Evolutionary conservation across 2,888 invertebrate species (phyloP), one percentile per base, ranked within the genome.

Genomic region (Entomobrya proxima): DNA sequence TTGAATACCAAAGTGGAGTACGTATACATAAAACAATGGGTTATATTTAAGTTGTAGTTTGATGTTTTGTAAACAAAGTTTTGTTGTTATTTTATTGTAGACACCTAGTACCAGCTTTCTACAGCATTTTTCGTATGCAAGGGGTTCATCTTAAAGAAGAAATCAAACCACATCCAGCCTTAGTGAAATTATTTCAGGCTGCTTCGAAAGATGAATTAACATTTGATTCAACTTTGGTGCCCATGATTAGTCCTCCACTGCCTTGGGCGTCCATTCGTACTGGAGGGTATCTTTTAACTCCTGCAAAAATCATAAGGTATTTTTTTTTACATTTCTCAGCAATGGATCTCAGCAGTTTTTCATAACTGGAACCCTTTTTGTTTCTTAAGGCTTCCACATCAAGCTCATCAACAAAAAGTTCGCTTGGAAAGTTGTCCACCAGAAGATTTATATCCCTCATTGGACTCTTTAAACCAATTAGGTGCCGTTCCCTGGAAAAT

Each of bases 391-490:
- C 92, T 95, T 91, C 94, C 94, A 0, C 92, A 92, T 69, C 93
- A 94, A 90, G 95, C 95, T 77, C 92, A 93, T 74, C 94, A 93
- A 84, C 96, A 96, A 91, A 93, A 93, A 93, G 92, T 94, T 24
- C 93, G 94, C 3, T 92, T 97, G 77, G 92, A 93, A 50, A 92
- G 93, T 21, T 92, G 94, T 0, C 93, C 94, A 1, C 91, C 93
- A 0, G 92, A 93, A 30, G 92, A 95, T 89, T 92, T 98, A 35
- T 95, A 95, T 92, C 97, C 98, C 0, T 94, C 95, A 1, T 93
- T 98, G 74, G 99, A 99, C 93, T 95, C 97, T 27, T 93, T 99
- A 47, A 99, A 99, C 93, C 96, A 97, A 91, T 93, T 99, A n/a
- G 95, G 96, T 0, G 94, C 96, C 75, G 95, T 97, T 84, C 98